Base-by-base conservation (phyloP, 2,113 vertebrate species). In the Puma concolor region DNA sequence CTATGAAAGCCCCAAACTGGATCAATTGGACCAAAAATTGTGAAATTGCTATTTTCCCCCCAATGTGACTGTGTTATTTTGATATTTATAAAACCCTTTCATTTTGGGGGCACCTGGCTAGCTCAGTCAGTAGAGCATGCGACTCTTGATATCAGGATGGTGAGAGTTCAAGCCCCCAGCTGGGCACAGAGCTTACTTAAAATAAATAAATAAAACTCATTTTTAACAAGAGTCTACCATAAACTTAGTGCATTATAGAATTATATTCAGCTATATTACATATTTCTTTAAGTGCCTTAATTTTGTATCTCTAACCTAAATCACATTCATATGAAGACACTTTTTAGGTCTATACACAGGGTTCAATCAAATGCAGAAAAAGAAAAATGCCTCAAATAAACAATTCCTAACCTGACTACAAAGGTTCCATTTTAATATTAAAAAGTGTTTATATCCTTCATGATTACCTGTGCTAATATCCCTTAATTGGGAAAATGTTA, bases 361-460 rank as follows among this genome's bases (percentile, higher is more conserved):
- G 50, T 25, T 89, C n/a, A 54, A 48, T 38, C 83, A 89, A 71
- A 72, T 63, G 41, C 52, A 81, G 44, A 44, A 44, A 48, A 52
- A 95, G 41, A 84, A 54, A 60, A 38, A 48, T 50, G 7, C 33
- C 33, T 84, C 15, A 83, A 48, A 66, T 15, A 93, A 93, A 13
- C 38, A 96, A 79, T 84, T 88, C 16, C 23, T 25, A 89, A 76
- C 17, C 9, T 82, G 25, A 96, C 54, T 33, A 93, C 57, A 93
- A 88, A 92, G 74, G 31, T 86, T 76, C n/a, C 13, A 38, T 67
- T 83, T 82, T 76, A 96, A 54, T 88, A 74, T 63, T 88, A 93
- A 88, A 93, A 88, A 8, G 31, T 54, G 16, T 81, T 44, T 8
- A 88, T 82, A 76, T 52, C 29, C n/a, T 93, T 88, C 23, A 76